phyloP scores from a whole-genome alignment of 1,140 invertebrate species.

The Daktulosphaira vitifoliae region DNA sequence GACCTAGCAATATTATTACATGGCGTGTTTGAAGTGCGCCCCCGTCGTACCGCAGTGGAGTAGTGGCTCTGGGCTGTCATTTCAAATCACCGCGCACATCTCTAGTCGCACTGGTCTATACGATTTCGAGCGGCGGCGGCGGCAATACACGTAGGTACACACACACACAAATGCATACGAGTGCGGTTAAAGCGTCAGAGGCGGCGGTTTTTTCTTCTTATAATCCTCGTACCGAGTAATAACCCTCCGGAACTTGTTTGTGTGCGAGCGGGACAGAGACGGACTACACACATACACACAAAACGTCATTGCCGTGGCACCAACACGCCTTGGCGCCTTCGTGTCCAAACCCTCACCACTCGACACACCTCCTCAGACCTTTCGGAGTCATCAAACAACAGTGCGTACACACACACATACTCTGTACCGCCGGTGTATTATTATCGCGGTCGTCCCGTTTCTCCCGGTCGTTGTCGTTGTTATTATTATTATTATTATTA shows the following conservation, averaged over 20 bases:
- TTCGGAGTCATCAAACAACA: slow-evolving; percentile 31
- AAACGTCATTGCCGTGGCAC: slow-evolving; percentile 32
- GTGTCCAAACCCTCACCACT: slow-evolving; percentile 29
- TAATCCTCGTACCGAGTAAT: neutral
- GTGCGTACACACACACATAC: neutral
- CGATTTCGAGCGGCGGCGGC: too few relatives aligned
- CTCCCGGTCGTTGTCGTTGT: too few relatives aligned
- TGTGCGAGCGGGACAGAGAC: neutral
- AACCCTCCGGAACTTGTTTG: slow-evolving; percentile 31
- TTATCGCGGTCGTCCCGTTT: neutral
- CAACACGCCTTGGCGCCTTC: slow-evolving; percentile 33
- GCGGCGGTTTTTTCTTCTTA: neutral
- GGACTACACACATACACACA: neutral
- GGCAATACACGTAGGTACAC: neutral
- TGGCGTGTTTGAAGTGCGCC: slow-evolving; percentile 7
- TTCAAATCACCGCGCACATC: slow-evolving; percentile 6
- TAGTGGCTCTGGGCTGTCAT: slow-evolving; percentile 28
- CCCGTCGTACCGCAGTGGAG: neutral
- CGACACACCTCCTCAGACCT: slow-evolving; percentile 33
- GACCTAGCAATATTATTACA: slow-evolving; percentile 24
- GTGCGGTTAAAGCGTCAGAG: neutral
- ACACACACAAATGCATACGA: neutral
- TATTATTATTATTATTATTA: slow-evolving; percentile 15
- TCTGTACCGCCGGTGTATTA: neutral
- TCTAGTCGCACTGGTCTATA: slow-evolving; percentile 8